Conservation (phyloP, 2,113 vertebrate species). For the Ranitomeya imitator region DNA sequence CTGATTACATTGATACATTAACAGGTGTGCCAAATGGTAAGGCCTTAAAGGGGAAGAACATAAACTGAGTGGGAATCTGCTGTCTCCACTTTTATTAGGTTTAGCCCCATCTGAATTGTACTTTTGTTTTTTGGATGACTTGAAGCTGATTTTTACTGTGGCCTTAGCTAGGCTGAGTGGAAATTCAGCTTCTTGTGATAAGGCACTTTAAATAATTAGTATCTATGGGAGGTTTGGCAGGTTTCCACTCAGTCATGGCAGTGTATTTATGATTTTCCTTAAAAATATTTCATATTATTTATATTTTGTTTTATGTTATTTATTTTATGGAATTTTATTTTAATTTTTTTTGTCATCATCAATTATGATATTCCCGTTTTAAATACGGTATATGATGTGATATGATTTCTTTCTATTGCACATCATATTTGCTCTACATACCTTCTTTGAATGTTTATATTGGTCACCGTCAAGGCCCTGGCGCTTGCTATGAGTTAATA, state of each 20-base stretch:
- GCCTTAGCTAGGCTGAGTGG: neutral
- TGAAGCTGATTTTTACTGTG: neutral
- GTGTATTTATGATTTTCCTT: constrained; percentile 73
- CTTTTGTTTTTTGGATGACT: neutral
- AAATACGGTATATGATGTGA: neutral
- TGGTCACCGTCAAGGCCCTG: too few species aligned
- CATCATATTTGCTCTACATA: neutral
- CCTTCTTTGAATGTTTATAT: neutral
- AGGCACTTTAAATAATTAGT: neutral
- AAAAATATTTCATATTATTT: constrained; percentile 43
- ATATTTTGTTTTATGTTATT: constrained; percentile 70
- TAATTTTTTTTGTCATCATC: constrained; percentile 51
- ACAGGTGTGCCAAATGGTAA: constrained; percentile 98
- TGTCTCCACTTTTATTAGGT: neutral
- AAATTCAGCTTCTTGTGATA: neutral
- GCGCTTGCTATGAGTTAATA: too few species aligned
- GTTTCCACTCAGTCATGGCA: constrained; percentile 78
- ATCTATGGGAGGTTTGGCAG: constrained; percentile 60
- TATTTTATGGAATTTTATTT: constrained; percentile 61
- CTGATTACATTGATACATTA: constrained; percentile 93
- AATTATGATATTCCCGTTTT: neutral
- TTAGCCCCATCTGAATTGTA: neutral
- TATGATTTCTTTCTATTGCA: neutral
- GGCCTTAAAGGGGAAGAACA: constrained; percentile 83
- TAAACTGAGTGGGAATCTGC: constrained; percentile 85